Conservation (phyloP, 2,797 vertebrate genomes). For the Acipenser transmontanus region DNA sequence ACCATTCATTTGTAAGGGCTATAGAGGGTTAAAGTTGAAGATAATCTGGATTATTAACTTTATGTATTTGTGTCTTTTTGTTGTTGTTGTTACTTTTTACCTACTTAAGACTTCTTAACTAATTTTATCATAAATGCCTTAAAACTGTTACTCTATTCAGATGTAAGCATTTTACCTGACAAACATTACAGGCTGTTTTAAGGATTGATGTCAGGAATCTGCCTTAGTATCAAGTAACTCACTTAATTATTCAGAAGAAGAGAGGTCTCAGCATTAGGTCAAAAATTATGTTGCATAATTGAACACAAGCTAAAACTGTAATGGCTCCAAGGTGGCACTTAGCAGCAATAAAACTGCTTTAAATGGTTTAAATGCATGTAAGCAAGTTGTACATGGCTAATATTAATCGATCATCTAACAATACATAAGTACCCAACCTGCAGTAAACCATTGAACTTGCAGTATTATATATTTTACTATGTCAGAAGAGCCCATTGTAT, state of each 20-base stretch:
- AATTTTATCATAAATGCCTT: not conserved
- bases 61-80: too few species aligned
- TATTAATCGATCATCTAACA: constrained; percentile 13
- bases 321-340: constrained; percentile 39
- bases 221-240: constrained; percentile 4
- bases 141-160: not conserved
- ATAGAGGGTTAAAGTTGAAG: too few species aligned
- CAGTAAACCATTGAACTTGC: not conserved
- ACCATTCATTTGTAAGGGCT: too few species aligned
- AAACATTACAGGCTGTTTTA: not conserved
- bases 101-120: too few species aligned
- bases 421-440: not conserved
- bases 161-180: not conserved
- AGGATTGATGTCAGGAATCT: not conserved
- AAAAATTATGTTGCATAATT: constrained; percentile 47
- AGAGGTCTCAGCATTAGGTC: constrained; percentile 39
- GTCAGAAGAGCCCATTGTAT: too few species aligned
- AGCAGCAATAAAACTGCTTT: constrained; percentile 33
- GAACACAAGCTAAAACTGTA: constrained; percentile 36
- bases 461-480: not conserved
- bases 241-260: constrained; percentile 7
- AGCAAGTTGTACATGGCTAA: constrained; percentile 9
- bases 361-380: constrained; percentile 12
- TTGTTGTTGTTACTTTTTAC: too few species aligned
- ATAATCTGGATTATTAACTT: too few species aligned